These are phyloP conservation scores for Gobiocypris rarus DNA, from an alignment of 2,113 vertebrate species.

Conservation along the genomic window DNA sequence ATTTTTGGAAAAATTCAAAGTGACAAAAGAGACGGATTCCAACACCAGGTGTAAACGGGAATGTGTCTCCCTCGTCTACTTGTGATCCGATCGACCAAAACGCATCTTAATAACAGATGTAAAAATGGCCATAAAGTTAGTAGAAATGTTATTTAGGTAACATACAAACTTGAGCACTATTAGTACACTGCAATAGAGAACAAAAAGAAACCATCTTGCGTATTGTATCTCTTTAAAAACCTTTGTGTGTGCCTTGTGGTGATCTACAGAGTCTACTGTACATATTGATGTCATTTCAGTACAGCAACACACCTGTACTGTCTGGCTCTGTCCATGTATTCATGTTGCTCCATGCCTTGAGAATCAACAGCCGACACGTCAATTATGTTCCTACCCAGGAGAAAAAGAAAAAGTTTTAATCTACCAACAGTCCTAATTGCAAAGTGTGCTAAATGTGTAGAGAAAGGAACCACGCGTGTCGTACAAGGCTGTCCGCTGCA, in stretches of 20 bases:
- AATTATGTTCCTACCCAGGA: conserved; percentile 87
- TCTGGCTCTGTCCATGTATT: conserved; percentile 96
- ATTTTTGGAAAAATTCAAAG: too few relatives aligned
- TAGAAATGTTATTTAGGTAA: conserved; percentile 53
- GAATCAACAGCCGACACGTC: conserved; percentile 95
- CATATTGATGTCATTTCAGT: background rate
- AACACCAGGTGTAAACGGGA: too few relatives aligned
- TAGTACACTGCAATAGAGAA: conserved; percentile 65
- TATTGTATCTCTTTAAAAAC: conserved; percentile 72
- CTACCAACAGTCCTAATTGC: too few relatives aligned
- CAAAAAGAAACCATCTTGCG: conserved; percentile 49
- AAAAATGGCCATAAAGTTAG: too few relatives aligned
- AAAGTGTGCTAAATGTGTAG: background rate
- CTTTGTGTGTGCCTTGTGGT: conserved; percentile 51
- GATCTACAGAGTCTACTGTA: background rate
- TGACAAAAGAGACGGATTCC: too few relatives aligned
- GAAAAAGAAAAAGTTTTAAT: background rate
- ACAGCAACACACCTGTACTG: conserved; percentile 86
- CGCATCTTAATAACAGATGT: too few relatives aligned
- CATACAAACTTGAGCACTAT: conserved; percentile 56
- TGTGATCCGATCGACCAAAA: too few relatives aligned
- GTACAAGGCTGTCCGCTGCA: conserved; percentile 92
- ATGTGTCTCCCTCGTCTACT: too few relatives aligned
- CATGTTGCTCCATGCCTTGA: conserved; percentile 95
- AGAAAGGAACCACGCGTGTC: conserved; percentile 42